Percentiles rank a stretch among this genome's conserved stretches.
Conservation (phyloP, 2,113 vertebrate genomes). For the Lethenteron reissneri region DNA sequence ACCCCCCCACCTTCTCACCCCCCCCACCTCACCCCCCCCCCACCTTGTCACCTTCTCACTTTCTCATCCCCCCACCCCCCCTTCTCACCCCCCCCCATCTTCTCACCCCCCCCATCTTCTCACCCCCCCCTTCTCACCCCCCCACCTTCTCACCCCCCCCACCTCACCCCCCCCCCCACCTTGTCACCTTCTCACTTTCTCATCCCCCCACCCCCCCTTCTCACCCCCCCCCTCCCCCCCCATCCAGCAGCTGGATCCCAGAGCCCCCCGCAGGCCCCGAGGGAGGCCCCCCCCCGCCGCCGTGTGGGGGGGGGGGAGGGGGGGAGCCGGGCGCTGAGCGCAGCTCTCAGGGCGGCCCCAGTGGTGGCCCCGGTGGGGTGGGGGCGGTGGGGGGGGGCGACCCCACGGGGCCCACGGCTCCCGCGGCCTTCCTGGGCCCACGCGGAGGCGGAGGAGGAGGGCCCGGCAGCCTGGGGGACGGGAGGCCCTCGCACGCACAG, state of each 20-base stretch:
- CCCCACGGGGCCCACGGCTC: too few relatives aligned
- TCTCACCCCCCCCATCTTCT: constrained; percentile 9
- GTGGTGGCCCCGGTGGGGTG: too few relatives aligned
- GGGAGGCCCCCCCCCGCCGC: constrained; percentile 30
- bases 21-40: constrained; percentile 30
- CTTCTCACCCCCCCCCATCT: constrained; percentile 12
- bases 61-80: constrained; percentile 12
- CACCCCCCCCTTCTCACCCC: constrained; percentile 13
- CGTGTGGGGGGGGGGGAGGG: constrained; percentile 21
- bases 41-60: too few relatives aligned
- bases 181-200: constrained; percentile 22
- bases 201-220: too few relatives aligned
- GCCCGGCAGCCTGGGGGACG: constrained; percentile 22
- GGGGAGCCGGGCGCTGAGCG: not conserved
- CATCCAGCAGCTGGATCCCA: constrained; percentile 49
- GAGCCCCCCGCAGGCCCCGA: constrained; percentile 39
- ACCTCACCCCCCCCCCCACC: constrained; percentile 76
- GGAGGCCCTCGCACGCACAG: constrained; percentile 31
- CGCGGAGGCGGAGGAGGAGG: too few relatives aligned
- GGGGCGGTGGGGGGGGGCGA: too few relatives aligned
- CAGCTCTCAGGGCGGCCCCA: too few relatives aligned
- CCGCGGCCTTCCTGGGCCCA: too few relatives aligned
- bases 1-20: not conserved
- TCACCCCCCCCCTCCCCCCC: constrained; percentile 36
- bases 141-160: constrained; percentile 40